These are phyloP conservation scores for mouse (Mus musculus) DNA, from an alignment of 2,113 vertebrate species.

Conservation along the genomic window DNA sequence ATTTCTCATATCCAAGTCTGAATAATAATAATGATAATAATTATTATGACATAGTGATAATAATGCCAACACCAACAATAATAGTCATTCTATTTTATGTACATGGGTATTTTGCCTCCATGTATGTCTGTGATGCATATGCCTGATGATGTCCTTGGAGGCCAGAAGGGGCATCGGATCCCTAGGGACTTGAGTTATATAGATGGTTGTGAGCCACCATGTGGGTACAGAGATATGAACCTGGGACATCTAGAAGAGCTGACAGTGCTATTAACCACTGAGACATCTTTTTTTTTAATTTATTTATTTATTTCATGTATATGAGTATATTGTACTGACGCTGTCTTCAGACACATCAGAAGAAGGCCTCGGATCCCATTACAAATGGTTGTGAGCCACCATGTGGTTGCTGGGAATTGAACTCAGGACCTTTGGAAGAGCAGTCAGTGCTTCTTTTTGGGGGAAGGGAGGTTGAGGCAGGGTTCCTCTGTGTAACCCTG, in stretches of 20 bases:
- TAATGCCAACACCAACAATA: background rate
- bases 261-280: background rate
- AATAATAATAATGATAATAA: background rate
- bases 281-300: background rate
- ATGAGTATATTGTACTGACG: too few species aligned
- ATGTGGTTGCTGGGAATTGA: too few species aligned
- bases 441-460: too few species aligned
- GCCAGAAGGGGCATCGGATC: background rate
- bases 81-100: background rate
- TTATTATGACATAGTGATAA: background rate
- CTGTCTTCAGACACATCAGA: too few species aligned
- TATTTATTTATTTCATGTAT: too few species aligned
- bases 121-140: background rate
- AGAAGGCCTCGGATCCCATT: too few species aligned
- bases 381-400: too few species aligned
- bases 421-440: too few species aligned
- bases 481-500: too few species aligned
- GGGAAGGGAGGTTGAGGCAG: too few species aligned
- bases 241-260: background rate
- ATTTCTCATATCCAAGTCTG: background rate
- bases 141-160: too few species aligned
- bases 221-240: background rate
- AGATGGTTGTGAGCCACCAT: background rate
- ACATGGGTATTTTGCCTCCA: background rate
- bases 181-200: background rate